Evolutionary conservation across 2,888 invertebrate genomes (phyloP), one percentile per base, ranked within the genome.

Genomic region (Cerastis leucographa): DNA sequence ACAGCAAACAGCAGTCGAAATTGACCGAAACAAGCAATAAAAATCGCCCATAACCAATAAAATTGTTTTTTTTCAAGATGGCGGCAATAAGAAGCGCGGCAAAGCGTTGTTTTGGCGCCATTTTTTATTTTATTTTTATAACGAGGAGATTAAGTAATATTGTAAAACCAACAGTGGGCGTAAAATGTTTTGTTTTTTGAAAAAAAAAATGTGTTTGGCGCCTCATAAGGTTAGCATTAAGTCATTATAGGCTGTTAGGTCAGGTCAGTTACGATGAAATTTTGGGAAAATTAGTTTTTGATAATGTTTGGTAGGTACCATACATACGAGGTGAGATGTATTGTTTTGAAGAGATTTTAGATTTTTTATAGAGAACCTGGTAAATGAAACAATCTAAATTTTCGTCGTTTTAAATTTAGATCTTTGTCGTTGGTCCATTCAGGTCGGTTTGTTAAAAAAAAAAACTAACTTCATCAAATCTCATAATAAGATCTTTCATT

Each of bases 101-200:
- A 81, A 78, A 59, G 67, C 73, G 73, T 88, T 88, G 87, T 87
- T 91, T 92, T 92, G 93, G 92, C 94, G 93, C 93, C 93, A 89
- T 92, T 93, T 93, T 93, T 93, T 89, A 42, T 80, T 86, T 87
- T 91, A 77, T 83, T 92, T 91, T 90, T 87, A 85, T 86, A 90
- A 89, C 88, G 87, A 89, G 88, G 85, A 92, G 93, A 94, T 95
- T 94, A 93, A 95, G 94, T 93, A 94, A 95, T 95, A 94, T 91
- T 92, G 92, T 94, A 91, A 95, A 95, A 95, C 93, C 94, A 95
- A 95, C 94, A 95, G 92, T 93, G 95, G 95, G 95, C 95, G 95
- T 94, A 91, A 90, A 91, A 90, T 81, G 84, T 76, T 91, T 90
- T 90, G 88, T 90, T 92, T 90, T 91, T 89, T 83, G 44, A 12